Evolutionary conservation across 2,888 invertebrate genomes (phyloP).

Genomic region (Thera britannica): DNA sequence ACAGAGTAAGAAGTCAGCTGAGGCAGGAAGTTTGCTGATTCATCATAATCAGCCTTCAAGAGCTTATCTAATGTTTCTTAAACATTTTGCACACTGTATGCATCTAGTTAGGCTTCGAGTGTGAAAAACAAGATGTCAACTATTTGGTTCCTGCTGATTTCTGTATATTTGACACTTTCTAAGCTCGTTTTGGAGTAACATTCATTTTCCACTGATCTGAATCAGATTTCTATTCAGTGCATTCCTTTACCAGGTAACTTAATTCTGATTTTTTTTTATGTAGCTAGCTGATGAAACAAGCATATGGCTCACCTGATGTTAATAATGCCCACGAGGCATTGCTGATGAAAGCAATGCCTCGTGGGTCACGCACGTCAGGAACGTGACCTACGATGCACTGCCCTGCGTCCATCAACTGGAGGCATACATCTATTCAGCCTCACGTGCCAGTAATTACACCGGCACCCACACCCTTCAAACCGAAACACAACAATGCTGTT

Average conservation of each 20-base stretch:
- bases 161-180: conserved; percentile 9
- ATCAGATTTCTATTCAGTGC: conserved; percentile 26
- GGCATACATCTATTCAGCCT: no score
- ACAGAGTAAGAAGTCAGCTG: conserved; percentile 56
- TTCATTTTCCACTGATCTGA: conserved; percentile 25
- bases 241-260: conserved; percentile 54
- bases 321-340: no score
- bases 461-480: no score
- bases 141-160: conserved; percentile 51
- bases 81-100: conserved; percentile 62
- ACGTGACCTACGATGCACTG: no score
- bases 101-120: conserved; percentile 67
- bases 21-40: conserved; percentile 28
- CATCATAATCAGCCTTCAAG: conserved; percentile 33
- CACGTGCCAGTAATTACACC: no score
- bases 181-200: conserved; percentile 48
- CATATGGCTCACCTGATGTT: no score
- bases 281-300: no score
- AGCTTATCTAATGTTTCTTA: conserved; percentile 61
- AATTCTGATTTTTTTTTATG: conserved; percentile 20
- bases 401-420: no score
- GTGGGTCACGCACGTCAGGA: no score
- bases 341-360: no score
- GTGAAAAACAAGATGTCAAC: conserved; percentile 61
- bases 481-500: no score